A percentile compares a stretch with the other conserved stretches of the same genome.
These are phyloP conservation scores for Cinclus mexicanus DNA, from an alignment of 2,113 vertebrate species.

Conservation along the genomic window DNA sequence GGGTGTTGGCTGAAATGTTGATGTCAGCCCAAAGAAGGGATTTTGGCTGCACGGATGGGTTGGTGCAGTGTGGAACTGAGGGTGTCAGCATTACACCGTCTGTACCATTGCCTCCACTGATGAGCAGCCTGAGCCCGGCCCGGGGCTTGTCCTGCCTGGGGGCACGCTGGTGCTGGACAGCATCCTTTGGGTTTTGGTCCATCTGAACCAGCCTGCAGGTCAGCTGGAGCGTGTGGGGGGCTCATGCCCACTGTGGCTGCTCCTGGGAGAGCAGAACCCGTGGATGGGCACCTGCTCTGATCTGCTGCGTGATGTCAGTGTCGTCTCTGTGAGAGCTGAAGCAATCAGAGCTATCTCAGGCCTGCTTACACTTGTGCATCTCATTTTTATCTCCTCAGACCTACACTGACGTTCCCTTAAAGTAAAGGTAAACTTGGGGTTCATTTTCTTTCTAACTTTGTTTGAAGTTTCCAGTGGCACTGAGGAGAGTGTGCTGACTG, in stretches of 20 bases:
- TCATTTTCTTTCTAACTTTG: conserved; percentile 8
- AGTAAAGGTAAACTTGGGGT: not conserved
- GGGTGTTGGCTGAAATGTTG: accelerated
- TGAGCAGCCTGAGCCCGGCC: not conserved
- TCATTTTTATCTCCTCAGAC: not conserved
- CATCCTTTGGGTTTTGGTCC: not conserved
- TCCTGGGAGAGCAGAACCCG: not conserved
- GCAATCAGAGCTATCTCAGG: conserved; percentile 16
- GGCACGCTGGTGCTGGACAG: not conserved
- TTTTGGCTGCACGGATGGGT: accelerated
- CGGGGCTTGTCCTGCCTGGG: not conserved
- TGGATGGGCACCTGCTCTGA: not conserved
- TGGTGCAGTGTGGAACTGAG: not conserved
- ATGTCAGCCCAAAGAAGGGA: not conserved
- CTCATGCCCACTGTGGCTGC: not conserved
- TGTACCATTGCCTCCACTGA: accelerated
- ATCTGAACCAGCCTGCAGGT: accelerated
- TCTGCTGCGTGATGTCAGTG: not conserved
- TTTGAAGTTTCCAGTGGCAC: not conserved
- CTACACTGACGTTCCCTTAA: not conserved
- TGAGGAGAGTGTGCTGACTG: not conserved
- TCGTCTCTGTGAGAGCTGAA: conserved; percentile 25
- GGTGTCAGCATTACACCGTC: accelerated
- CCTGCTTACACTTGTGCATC: not conserved
- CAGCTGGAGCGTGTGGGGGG: not conserved